Base-by-base conservation (phyloP, 1,140 invertebrate species). In the Drosophila miranda region DNA sequence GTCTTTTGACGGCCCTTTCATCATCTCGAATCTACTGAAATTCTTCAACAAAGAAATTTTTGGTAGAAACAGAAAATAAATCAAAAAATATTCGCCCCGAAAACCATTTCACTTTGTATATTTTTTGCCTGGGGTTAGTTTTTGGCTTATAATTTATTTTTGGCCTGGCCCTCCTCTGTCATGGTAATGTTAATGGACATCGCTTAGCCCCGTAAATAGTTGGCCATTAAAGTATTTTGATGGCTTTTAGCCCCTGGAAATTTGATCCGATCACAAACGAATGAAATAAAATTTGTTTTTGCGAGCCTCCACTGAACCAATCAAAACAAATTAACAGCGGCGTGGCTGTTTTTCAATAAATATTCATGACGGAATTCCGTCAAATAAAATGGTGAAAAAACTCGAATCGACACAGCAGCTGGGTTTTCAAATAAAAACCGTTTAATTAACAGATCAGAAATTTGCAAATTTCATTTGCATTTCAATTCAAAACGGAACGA, bases 291-390 rank as follows among this genome's bases (percentile, higher is more conserved):
- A 51, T 59, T 38, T 41, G 58, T 28, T 66, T 78, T 77, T 56
- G 67, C 43, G 49, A 80, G 62, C 60, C 44, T 80, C 63, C 50
- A 50, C 59, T 50, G 61, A 67, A 34, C 52, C 62, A 50, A 82
- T 82, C 80, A 76, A 80, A 86, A 73, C 72, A 76, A 84, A 83
- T 83, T 76, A 74, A 81, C 63, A 38, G 11, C 13, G 34, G 46
- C 16, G 62, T 13, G 34, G 44, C 72, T 67, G 45, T 30, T 61
- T 81, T 51, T 51, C 49, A 30, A 75, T 80, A 84, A 75, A 86
- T 83, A 83, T 86, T 86, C 76, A 83, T 83, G 76, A 80, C 56
- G 62, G 63, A 80, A 62, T 61, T 77, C 59, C 67, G 60, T 84
- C 68, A 77, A 67, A 55, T 52, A 42, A 52, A 55, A 71, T 34